Evolutionary conservation across 30 jellyfish, hydroid and myxozoan species (phyloP).

Genomic region (Rhopilema esculentum): DNA sequence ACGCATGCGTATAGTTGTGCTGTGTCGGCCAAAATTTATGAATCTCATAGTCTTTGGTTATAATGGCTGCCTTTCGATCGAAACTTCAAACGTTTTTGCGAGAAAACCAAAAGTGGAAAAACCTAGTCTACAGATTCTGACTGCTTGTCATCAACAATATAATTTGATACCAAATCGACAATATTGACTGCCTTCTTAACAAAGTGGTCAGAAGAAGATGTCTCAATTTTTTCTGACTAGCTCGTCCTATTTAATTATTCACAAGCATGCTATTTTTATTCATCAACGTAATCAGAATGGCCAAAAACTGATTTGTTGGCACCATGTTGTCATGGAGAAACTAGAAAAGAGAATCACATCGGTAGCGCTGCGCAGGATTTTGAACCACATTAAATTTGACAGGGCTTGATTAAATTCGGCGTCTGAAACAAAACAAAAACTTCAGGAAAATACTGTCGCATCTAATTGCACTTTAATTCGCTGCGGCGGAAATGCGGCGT

Average conservation of each 20-base stretch:
- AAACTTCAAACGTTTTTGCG: not conserved
- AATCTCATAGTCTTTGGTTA: conserved; percentile 6
- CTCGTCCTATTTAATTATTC: not conserved
- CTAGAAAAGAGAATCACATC: not conserved
- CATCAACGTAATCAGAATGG: not conserved
- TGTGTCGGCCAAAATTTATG: conserved; percentile 16
- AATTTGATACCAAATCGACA: not conserved
- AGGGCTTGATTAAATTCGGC: not conserved
- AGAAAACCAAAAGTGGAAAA: not conserved
- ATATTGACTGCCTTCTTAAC: conserved; percentile 1
- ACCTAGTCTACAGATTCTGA: not conserved
- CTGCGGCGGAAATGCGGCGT: conserved; percentile 8
- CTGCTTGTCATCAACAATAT: not conserved
- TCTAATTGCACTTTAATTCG: conserved; percentile 6
- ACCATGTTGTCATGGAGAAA: not conserved
- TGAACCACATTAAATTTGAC: conserved; percentile 3
- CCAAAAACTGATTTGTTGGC: not conserved
- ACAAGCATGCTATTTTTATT: conserved; percentile 1
- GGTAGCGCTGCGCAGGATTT: conserved; percentile 9
- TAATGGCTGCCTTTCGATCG: conserved; percentile 1
- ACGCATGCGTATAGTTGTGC: conserved; percentile 26
- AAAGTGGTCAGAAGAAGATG: conserved; percentile 7
- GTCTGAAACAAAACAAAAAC: conserved; percentile 18
- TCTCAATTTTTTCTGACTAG: conserved; percentile 8
- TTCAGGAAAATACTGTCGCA: conserved; percentile 3